Conservation (phyloP, 2,888 invertebrate genomes). For the Torymus aiolomorphi region DNA sequence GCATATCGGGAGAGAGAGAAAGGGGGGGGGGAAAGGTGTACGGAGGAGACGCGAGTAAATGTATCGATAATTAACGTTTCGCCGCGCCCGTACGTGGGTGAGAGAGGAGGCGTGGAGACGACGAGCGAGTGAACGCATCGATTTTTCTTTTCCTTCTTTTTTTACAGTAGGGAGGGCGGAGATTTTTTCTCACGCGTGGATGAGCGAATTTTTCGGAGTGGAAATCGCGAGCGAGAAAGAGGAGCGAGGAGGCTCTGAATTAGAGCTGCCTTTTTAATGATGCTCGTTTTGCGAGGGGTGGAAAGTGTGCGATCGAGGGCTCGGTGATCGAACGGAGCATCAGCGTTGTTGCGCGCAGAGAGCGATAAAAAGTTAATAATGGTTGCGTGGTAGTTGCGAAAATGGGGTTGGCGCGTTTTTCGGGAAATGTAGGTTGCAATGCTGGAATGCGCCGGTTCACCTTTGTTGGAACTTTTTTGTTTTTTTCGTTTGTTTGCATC, state of each 20-base stretch:
- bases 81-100: neutral
- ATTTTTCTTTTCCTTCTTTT: neutral
- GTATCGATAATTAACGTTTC: constrained; percentile 52
- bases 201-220: constrained; percentile 10
- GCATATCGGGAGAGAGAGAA: neutral
- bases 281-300: too few species aligned
- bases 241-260: neutral
- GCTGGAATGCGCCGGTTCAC: too few species aligned
- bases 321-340: too few species aligned
- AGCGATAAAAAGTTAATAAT: too few species aligned
- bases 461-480: too few species aligned
- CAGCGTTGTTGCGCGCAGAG: too few species aligned
- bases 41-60: constrained; percentile 3
- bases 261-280: constrained; percentile 7
- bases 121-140: neutral
- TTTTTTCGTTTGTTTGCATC: too few species aligned
- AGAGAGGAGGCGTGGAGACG: neutral
- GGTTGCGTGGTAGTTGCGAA: too few species aligned
- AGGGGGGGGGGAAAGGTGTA: neutral
- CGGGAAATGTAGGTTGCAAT: too few species aligned
- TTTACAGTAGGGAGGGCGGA: neutral
- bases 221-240: constrained; percentile 3
- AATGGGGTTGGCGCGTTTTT: too few species aligned
- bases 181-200: neutral
- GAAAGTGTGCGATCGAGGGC: too few species aligned